phyloP scores from a whole-genome alignment of 2,888 invertebrate species.

The Limnephilus lunatus region DNA sequence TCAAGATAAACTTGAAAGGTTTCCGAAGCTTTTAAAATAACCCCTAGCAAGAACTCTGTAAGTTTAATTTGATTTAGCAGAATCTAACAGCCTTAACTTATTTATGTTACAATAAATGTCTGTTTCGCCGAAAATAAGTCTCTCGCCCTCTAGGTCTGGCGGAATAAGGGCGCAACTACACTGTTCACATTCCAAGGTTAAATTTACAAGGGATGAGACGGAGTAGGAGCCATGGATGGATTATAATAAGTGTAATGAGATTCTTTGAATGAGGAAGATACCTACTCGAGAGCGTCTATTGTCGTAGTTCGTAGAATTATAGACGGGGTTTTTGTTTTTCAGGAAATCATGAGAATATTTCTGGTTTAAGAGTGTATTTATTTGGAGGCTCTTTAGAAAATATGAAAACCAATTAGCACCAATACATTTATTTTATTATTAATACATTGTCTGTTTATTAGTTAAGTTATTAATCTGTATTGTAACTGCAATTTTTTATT shows the following conservation, averaged over 20 bases:
- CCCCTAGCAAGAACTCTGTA: slow-evolving; percentile 15
- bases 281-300: background rate
- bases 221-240: background rate
- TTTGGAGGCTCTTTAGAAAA: background rate
- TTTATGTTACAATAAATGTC: slow-evolving; percentile 47
- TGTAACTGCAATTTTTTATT: too few relatives aligned
- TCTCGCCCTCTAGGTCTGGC: slow-evolving; percentile 9
- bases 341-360: background rate
- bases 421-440: too few relatives aligned
- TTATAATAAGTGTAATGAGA: slow-evolving; percentile 16
- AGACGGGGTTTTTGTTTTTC: background rate
- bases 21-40: slow-evolving; percentile 14
- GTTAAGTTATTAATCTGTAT: too few relatives aligned
- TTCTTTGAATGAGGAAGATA: background rate
- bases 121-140: slow-evolving; percentile 33
- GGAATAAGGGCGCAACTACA: background rate
- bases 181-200: background rate
- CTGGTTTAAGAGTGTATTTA: background rate
- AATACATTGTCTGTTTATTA: too few relatives aligned
- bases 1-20: background rate
- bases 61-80: slow-evolving; percentile 47
- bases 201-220: background rate
- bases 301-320: background rate
- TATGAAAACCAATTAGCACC: background rate
- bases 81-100: slow-evolving; percentile 45